phyloP scores from a whole-genome alignment of 2,113 vertebrate species.

The Hemiprocne comata region DNA sequence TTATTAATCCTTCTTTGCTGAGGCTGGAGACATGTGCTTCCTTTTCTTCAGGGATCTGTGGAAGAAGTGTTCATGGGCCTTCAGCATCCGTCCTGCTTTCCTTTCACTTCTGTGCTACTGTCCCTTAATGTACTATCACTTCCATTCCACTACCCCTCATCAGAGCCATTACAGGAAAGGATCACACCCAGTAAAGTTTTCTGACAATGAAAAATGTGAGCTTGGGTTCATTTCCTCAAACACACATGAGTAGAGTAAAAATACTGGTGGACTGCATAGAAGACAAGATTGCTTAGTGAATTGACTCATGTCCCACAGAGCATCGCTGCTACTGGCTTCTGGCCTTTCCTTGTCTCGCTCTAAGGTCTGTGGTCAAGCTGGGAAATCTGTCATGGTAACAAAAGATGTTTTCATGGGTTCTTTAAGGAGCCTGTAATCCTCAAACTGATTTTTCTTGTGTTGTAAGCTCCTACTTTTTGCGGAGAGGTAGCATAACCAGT shows the following conservation, averaged over 20 bases:
- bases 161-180: neutral
- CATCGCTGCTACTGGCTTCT: neutral
- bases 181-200: neutral
- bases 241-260: neutral
- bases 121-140: neutral
- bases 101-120: neutral
- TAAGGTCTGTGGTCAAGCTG: neutral
- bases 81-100: neutral
- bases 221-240: neutral
- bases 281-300: neutral
- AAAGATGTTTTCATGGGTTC: neutral
- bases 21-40: neutral
- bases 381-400: neutral
- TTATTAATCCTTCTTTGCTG: neutral
- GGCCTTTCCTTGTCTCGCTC: neutral
- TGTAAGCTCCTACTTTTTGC: neutral
- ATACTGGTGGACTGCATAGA: neutral
- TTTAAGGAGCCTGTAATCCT: neutral
- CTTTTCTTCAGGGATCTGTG: neutral
- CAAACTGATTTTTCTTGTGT: neutral
- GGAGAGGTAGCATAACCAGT: neutral
- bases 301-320: neutral
- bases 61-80: neutral
- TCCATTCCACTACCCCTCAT: neutral
- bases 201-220: neutral